phyloP scores from a whole-genome alignment of 1,140 invertebrate genomes.

The Dendrolimus punctatus region DNA sequence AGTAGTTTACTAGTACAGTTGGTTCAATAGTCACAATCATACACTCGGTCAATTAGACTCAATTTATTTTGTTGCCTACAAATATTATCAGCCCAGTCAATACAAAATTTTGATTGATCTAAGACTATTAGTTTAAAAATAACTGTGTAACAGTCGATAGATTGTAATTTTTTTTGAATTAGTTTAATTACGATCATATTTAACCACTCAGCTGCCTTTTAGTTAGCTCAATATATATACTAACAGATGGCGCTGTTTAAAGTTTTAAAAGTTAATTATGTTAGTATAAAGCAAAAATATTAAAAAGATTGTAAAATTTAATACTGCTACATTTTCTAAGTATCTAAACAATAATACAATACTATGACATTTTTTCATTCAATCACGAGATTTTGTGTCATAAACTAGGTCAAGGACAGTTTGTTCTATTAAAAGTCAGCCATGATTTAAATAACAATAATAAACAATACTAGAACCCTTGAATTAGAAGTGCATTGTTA shows the following conservation, averaged over 20 bases:
- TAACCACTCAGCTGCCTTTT: no score
- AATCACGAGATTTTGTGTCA: constrained; percentile 37
- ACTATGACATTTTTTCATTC: neutral
- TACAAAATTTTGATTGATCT: no score
- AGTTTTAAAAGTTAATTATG: neutral
- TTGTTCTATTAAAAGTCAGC: constrained; percentile 7
- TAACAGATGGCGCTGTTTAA: constrained; percentile 1
- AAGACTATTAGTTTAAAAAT: no score
- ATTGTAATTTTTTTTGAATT: no score
- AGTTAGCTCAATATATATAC: neutral
- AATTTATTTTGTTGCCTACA: no score
- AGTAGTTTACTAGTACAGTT: no score
- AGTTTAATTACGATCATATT: no score
- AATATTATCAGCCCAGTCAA: no score
- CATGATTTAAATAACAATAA: neutral
- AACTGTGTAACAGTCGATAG: no score
- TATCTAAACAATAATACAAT: neutral
- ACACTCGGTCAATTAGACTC: no score
- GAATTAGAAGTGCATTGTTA: neutral
- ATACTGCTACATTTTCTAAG: neutral
- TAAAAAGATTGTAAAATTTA: constrained; percentile 1
- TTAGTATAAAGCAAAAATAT: neutral
- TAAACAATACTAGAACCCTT: neutral
- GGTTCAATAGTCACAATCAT: no score
- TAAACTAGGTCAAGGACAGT: constrained; percentile 46